These are phyloP conservation scores for Aleiodes sp. DNA, from an alignment of 1,140 invertebrate genomes.

Conservation along the genomic window DNA sequence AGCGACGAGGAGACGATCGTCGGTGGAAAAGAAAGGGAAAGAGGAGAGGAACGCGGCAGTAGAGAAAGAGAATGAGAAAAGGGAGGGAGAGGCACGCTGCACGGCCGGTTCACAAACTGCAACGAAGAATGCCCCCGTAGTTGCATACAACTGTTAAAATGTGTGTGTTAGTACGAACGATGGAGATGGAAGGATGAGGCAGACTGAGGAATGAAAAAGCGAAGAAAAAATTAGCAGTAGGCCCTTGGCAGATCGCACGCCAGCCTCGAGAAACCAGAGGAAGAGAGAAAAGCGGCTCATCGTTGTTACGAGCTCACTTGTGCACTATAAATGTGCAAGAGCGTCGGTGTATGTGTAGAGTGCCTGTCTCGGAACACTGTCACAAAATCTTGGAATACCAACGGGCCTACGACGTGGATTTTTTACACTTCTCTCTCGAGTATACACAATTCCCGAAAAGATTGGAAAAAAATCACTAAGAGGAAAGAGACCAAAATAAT, in stretches of 20 bases:
- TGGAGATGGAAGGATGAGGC: slow-evolving; percentile 26
- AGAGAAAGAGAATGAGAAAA: slow-evolving; percentile 27
- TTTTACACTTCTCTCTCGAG: not conserved
- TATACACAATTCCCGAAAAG: not conserved
- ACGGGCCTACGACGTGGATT: slow-evolving; percentile 4
- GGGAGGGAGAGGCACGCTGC: slow-evolving; percentile 35
- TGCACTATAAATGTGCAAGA: not conserved
- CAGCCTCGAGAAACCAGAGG: slow-evolving; percentile 41
- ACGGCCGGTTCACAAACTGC: slow-evolving; percentile 19
- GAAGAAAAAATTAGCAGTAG: slow-evolving; percentile 50
- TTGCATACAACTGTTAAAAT: not conserved
- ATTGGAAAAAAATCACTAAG: not conserved
- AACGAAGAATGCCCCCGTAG: not conserved
- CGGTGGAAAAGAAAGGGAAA: slow-evolving; percentile 9
- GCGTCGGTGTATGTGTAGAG: slow-evolving; percentile 36
- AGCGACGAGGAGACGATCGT: slow-evolving; percentile 31
- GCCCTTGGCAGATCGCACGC: slow-evolving; percentile 53
- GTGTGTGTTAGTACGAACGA: slow-evolving; percentile 13
- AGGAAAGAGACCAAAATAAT: not conserved
- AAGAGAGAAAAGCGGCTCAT: not conserved
- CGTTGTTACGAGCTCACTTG: slow-evolving; percentile 13
- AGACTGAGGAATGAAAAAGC: slow-evolving; percentile 52
- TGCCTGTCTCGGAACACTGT: slow-evolving; percentile 50
- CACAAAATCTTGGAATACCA: slow-evolving; percentile 37
- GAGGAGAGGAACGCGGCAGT: slow-evolving; percentile 17